Evolutionary conservation across 2,888 invertebrate genomes (phyloP).

Genomic region (Tupiocoris notatus): DNA sequence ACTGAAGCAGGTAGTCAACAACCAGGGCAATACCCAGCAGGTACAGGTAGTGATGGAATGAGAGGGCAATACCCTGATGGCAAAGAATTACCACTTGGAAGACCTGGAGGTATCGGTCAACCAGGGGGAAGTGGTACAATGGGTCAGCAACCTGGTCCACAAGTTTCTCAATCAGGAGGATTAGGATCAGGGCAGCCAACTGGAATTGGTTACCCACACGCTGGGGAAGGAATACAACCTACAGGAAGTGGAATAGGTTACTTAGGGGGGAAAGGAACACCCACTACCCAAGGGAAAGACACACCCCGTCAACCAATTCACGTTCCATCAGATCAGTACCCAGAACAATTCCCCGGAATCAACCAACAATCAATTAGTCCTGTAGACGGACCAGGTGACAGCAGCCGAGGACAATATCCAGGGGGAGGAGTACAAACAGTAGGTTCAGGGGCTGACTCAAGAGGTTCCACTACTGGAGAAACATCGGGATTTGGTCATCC

Average conservation of each 20-base stretch:
- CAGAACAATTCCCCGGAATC: too few relatives aligned
- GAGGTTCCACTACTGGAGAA: too few relatives aligned
- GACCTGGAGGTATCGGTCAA: slow-evolving; percentile 40
- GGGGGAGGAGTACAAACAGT: neutral
- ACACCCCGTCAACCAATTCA: too few relatives aligned
- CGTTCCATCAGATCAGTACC: too few relatives aligned
- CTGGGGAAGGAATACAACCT: too few relatives aligned
- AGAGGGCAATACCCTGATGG: slow-evolving; percentile 41
- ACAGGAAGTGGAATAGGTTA: too few relatives aligned
- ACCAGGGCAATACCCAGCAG: slow-evolving; percentile 45
- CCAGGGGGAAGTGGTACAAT: neutral
- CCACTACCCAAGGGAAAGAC: too few relatives aligned
- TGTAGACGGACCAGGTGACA: too few relatives aligned
- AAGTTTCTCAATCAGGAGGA: slow-evolving; percentile 10
- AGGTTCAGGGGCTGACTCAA: neutral
- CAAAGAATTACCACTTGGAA: slow-evolving; percentile 34
- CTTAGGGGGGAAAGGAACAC: too few relatives aligned
- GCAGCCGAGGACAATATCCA: slow-evolving; percentile 1
- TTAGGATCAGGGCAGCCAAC: slow-evolving; percentile 34
- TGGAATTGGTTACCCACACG: slow-evolving; percentile 15
- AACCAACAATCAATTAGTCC: too few relatives aligned
- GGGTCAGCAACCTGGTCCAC: neutral
- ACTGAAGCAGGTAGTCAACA: slow-evolving; percentile 29
- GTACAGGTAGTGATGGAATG: slow-evolving; percentile 1
- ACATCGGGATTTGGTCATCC: too few relatives aligned